Evolutionary conservation across 64 coral and sea anemone genomes (phyloP), one percentile per base, ranked within the genome.

Genomic region (Actinia tenebrosa): DNA sequence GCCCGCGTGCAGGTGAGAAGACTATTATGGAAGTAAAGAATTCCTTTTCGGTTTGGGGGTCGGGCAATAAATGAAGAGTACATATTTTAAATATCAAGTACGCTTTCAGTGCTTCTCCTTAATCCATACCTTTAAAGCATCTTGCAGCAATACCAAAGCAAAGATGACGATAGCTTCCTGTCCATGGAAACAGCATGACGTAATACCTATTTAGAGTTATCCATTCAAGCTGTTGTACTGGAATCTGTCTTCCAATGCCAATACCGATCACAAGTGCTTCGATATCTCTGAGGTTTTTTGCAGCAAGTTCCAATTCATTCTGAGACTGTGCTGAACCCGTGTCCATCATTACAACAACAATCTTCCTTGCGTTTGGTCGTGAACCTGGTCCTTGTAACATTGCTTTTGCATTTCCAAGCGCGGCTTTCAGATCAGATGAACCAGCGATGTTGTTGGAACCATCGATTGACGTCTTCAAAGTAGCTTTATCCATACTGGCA

Each of bases 121-220:
- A 18, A 83, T 23, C 23, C 56, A 25, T 85, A 85, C 83, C 83
- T 85, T 85, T 85, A 9, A 85, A 64, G 63, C 54, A 58, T 59
- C 83, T 56, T 4, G 17, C 15, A 13, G 30, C 60, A 17, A 85
- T 61, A 23, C n/a, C 83, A 85, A 55, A n/a, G 60, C 83, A 85
- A 43, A 85, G 53, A 64, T 85, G 83, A 58, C 53, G 44, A 17
- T 42, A 16, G 42, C 23, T 85, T 61, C 54, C 83, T 42, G 20
- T 43, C 53, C 54, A 64, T 44, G 50, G 50, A 37, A 58, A 61
- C 83, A 85, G 1, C 20, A 85, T 60, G 16, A 85, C 26, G 83
- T 85, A 85, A 85, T 85, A 85, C 5, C 83, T 85, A 64, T 85
- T 85, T 44, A 85, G 42, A 44, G 83, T 85, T 45, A 85, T 85